Base-by-base conservation (phyloP, 2,888 invertebrate species). In the Drosophila kanekoi region DNA sequence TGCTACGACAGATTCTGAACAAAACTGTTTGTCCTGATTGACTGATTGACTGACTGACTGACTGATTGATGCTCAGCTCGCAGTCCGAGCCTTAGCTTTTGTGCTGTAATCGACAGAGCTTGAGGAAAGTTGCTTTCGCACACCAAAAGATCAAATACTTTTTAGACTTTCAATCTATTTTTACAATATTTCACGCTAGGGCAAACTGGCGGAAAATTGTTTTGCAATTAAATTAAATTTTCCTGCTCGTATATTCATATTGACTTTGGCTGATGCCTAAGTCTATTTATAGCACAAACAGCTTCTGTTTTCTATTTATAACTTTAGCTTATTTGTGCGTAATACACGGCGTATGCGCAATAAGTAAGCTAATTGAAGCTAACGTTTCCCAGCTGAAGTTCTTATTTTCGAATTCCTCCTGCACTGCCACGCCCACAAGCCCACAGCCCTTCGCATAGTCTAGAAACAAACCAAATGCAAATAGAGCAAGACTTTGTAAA, bases 341-440 rank as follows among this genome's bases (percentile, higher is more conserved):
- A 43, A n/a, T 43, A 81, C 81, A 54, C 48, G 74, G 78, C 87
- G 85, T 81, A 87, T 87, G 62, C 72, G 75, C 81, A 70, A 72
- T 87, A 65, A 60, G 32, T 16, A 37, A 32, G 45, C 18, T 20
- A 37, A 13, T 49, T 43, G 6, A 33, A 16, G 37, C 52, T 16
- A 14, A 8, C 52, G 32, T 38, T 44, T 6, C 11, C 1, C 1
- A 28, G 8, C 23, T 28, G 8, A 28, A 10, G 3, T 13, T n/a
- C 38, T 45, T 60, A 63, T 66, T 71, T 66, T 70, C 38, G 13
- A 53, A 66, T 69, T 53, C 48, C 45, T 40, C 51, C 49, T 51
- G 16, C 47, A 40, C 33, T 4, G 16, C 20, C 3, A 0, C 28
- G 4, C 8, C 13, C 14, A 74, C 56, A 57, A 10, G 4, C 8